Percentiles rank a stretch among this genome's conserved stretches.
Evolutionary conservation across 2,888 invertebrate species (phyloP).

Genomic region (Cerastoderma edule): DNA sequence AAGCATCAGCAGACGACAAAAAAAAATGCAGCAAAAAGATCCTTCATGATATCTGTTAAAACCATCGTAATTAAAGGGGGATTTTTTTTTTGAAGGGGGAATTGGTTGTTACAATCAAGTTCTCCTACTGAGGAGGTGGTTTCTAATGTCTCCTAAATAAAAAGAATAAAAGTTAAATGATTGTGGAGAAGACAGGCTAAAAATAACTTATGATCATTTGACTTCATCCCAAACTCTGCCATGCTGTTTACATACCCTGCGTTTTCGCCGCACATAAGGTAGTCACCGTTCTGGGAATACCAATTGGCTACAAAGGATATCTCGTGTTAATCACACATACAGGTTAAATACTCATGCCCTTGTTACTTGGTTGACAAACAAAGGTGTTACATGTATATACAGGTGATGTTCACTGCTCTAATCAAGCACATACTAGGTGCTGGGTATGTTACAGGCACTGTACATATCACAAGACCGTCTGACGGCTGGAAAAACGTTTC

Average conservation of each 20-base stretch:
- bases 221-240: neutral
- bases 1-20: too few relatives aligned
- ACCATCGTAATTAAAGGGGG: too few relatives aligned
- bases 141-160: too few relatives aligned
- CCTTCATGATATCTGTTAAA: too few relatives aligned
- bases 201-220: neutral
- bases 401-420: conserved; percentile 21
- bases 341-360: conserved; percentile 8
- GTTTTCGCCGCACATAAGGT: conserved; percentile 73
- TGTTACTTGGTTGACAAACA: neutral
- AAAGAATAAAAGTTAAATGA: too few relatives aligned
- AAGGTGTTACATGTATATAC: too few relatives aligned
- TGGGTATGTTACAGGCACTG: neutral
- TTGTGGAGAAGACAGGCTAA: too few relatives aligned
- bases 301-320: conserved; percentile 70
- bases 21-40: too few relatives aligned
- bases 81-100: too few relatives aligned
- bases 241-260: conserved; percentile 72
- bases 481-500: too few relatives aligned
- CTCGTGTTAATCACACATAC: conserved; percentile 4
- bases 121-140: too few relatives aligned
- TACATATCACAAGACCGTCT: neutral
- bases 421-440: conserved; percentile 19
- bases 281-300: conserved; percentile 51
- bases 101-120: too few relatives aligned